Evolutionary conservation across 2,113 vertebrate genomes (phyloP), one percentile per base, ranked within the genome.

Genomic region (Lampris incognitus): DNA sequence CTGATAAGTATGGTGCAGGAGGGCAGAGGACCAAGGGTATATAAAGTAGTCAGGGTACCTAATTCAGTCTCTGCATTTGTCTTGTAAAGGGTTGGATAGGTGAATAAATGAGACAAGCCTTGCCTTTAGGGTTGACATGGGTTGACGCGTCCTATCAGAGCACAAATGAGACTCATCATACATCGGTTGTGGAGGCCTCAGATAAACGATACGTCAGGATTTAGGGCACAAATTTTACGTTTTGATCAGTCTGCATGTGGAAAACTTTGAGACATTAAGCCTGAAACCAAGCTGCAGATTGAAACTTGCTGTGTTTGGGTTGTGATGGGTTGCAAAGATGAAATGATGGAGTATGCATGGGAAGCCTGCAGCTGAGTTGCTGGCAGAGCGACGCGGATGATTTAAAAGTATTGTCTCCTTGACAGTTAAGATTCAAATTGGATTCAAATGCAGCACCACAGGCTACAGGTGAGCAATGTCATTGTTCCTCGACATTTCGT

Each of bases 1-100:
- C 79, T 73, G 90, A 91, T 90, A 89, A 91, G 82, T 88, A 58
- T 1, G 57, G 56, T 52, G 74, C 70, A 63, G 84, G 69, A 75
- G 75, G 61, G 66, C 76, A 76, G 60, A 77, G 66, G 65, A 85
- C 83, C 64, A 59, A 2, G 74, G 66, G 71, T 69, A 74, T 83
- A 79, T 82, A 82, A 85, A 72, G 69, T 54, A 75, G 40, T 36
- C 46, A 60, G 72, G 63, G 74, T 40, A 66, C 6, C 61, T 41
- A 75, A 61, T 72, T 81, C 56, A 36, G 41, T 65, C 3, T 6
- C 6, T 80, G 76, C 41, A 60, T 81, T 65, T 67, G 54, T 75
- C 64, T 54, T 60, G 62, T 72, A 79, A 79, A 76, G 69, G 67
- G 10, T 66, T 51, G 74, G 52, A 77, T 58, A 59, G 69, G 62